A percentile compares a stretch with the other conserved stretches of the same genome.
These are phyloP conservation scores for Porites australiensis DNA, from an alignment of 64 coral and sea anemone species.

Conservation along the genomic window DNA sequence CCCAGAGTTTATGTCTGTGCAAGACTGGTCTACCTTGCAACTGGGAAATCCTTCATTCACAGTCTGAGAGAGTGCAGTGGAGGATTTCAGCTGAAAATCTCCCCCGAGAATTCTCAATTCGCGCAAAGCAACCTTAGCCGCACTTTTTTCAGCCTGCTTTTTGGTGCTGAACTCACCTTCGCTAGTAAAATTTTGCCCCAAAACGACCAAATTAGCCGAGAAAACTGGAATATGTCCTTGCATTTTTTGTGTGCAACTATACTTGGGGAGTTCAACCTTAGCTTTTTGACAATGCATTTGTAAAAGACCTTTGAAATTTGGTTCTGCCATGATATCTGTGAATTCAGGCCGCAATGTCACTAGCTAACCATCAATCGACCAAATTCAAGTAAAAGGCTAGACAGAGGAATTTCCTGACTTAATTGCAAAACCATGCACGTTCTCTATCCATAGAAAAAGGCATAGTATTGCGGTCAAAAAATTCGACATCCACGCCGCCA, in stretches of 20 bases:
- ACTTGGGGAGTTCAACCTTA: neutral
- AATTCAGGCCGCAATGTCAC: neutral
- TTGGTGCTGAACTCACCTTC: conserved; percentile 59
- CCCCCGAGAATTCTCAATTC: conserved; percentile 26
- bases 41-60: neutral
- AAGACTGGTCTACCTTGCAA: neutral
- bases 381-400: too few species aligned
- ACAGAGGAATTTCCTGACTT: neutral
- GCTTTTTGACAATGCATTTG: conserved; percentile 52
- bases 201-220: neutral
- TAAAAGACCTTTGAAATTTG: conserved; percentile 30
- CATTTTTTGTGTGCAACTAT: neutral
- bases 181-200: conserved; percentile 20
- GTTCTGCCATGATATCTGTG: neutral
- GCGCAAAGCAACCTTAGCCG: conserved; percentile 45
- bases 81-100: neutral
- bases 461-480: conserved; percentile 16
- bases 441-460: neutral
- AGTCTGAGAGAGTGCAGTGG: neutral
- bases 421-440: neutral
- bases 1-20: neutral
- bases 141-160: conserved; percentile 70
- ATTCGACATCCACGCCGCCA: neutral
- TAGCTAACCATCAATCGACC: too few species aligned
- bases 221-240: neutral